phyloP scores from a whole-genome alignment of 2,888 invertebrate genomes.

The Proisotoma minuta region DNA sequence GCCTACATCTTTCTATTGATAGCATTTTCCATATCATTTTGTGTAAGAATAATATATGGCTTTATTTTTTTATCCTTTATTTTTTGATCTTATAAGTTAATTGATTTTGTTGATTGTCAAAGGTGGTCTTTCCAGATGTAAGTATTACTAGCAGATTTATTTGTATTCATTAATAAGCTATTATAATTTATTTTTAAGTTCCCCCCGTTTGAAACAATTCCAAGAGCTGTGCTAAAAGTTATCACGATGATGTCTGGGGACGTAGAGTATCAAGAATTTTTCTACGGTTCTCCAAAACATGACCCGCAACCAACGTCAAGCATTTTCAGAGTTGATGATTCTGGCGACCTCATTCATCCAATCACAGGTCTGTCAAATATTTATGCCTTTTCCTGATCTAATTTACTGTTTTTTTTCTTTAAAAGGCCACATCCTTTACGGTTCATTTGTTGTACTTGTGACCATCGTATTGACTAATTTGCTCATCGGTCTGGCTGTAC shows the following conservation, averaged over 20 bases:
- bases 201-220: slow-evolving; percentile 9
- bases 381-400: no score
- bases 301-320: background rate
- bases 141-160: background rate
- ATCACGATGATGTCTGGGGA: slow-evolving; percentile 17
- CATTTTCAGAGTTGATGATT: background rate
- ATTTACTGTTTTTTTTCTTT: no score
- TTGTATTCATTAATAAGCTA: background rate
- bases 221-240: slow-evolving; percentile 10
- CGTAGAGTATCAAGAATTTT: slow-evolving; percentile 13
- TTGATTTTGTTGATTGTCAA: no score
- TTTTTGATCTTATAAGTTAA: no score
- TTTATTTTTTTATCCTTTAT: no score
- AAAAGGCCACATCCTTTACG: slow-evolving; percentile 8
- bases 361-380: no score
- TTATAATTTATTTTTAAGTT: background rate
- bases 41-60: no score
- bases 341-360: slow-evolving; percentile 6
- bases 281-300: slow-evolving; percentile 4
- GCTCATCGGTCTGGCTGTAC: slow-evolving; percentile 6
- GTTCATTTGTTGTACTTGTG: slow-evolving; percentile 6
- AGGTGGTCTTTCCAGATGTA: slow-evolving; percentile 7
- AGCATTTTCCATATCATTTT: slow-evolving; percentile 6
- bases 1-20: slow-evolving; percentile 9
- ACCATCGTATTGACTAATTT: slow-evolving; percentile 9